phyloP scores from a whole-genome alignment of 2,113 vertebrate genomes.

The Osmerus mordax region DNA sequence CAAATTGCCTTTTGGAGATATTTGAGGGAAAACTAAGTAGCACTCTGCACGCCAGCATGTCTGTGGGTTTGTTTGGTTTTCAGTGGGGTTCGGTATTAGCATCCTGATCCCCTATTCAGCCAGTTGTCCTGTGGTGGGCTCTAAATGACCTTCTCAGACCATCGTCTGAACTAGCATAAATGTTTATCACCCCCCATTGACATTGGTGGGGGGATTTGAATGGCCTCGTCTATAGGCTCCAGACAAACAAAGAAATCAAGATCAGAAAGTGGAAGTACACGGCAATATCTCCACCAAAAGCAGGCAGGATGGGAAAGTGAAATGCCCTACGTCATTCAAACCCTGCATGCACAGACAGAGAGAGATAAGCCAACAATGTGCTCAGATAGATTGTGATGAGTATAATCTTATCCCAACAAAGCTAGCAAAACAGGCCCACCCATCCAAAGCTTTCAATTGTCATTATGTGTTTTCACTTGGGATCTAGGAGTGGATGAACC shows the following conservation, averaged over 20 bases:
- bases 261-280: conserved; percentile 37
- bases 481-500: too few species aligned
- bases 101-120: not conserved
- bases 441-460: conserved; percentile 26
- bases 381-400: conserved; percentile 7
- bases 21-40: not conserved
- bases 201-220: conserved; percentile 29
- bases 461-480: not conserved
- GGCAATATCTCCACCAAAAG: conserved; percentile 6
- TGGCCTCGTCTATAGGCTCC: conserved; percentile 18
- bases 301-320: conserved; percentile 16
- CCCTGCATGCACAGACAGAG: not conserved
- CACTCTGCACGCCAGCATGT: not conserved
- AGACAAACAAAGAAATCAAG: conserved; percentile 15
- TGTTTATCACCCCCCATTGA: not conserved
- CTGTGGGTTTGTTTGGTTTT: not conserved
- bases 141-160: not conserved
- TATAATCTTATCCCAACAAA: conserved; percentile 36
- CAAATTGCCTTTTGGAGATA: not conserved
- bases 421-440: conserved; percentile 10
- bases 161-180: conserved; percentile 1
- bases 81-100: not conserved
- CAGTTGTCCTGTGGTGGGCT: not conserved
- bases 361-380: conserved; percentile 39
- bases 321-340: not conserved